A percentile compares a stretch with the other conserved stretches of the same genome.
These are phyloP conservation scores for Grapholita molesta DNA, from an alignment of 1,140 invertebrate genomes.

Conservation along the genomic window DNA sequence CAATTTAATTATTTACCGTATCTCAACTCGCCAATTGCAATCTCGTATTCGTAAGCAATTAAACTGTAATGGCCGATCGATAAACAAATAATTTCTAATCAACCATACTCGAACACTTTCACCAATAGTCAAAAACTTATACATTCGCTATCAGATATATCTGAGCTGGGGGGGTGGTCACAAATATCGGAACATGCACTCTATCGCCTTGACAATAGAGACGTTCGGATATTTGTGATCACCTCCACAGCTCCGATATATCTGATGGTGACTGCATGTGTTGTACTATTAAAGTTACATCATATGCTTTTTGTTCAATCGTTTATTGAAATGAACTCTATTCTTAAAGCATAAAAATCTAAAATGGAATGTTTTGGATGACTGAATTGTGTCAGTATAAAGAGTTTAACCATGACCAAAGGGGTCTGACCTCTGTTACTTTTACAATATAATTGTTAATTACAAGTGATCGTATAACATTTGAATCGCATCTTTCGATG, in stretches of 20 bases:
- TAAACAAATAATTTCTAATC: constrained; percentile 11
- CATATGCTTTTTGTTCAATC: no score
- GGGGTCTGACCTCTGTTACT: background rate
- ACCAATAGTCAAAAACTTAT: constrained; percentile 1
- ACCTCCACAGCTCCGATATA: no score
- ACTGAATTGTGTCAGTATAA: background rate
- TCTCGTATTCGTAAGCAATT: background rate
- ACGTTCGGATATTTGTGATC: no score
- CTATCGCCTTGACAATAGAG: no score
- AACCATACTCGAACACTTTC: background rate
- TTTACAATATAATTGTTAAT: background rate
- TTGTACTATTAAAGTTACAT: no score
- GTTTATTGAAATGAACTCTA: background rate
- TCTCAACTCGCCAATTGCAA: background rate
- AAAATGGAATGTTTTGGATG: background rate
- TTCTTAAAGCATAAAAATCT: background rate
- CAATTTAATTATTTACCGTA: background rate
- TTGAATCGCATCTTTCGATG: no score
- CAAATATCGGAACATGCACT: no score
- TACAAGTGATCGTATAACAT: background rate
- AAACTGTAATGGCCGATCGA: background rate
- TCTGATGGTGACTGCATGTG: no score
- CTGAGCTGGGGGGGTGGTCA: no score
- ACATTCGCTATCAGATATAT: background rate
- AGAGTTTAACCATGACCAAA: background rate